Evolutionary conservation across 2,797 vertebrate species (phyloP).

Genomic region (Chaetophractus vellerosus): DNA sequence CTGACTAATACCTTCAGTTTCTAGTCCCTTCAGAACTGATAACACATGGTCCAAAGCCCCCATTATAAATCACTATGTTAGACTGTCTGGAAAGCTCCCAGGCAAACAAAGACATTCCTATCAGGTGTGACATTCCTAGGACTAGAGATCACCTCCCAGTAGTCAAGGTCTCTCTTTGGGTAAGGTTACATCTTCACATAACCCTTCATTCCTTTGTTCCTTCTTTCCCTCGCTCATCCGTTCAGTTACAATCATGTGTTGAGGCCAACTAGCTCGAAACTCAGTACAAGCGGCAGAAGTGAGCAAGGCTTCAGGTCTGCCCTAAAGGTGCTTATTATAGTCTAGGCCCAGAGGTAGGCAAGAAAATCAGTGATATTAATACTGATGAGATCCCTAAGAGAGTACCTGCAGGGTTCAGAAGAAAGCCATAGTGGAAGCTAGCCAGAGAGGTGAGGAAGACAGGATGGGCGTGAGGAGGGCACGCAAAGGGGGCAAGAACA

Average conservation of each 20-base stretch:
- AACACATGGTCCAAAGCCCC: too few relatives aligned
- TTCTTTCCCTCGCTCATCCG: not conserved
- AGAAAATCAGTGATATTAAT: not conserved
- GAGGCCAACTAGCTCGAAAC: not conserved
- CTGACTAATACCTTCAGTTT: too few relatives aligned
- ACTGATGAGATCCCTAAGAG: not conserved
- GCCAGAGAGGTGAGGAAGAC: not conserved
- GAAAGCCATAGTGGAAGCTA: rapidly evolving
- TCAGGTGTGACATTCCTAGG: too few relatives aligned
- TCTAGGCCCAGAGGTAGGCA: not conserved
- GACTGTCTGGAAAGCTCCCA: too few relatives aligned
- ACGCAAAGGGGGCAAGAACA: too few relatives aligned
- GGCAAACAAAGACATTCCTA: too few relatives aligned
- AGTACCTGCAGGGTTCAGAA: not conserved
- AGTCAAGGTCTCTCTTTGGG: too few relatives aligned
- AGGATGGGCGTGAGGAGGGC: not conserved
- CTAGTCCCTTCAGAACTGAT: too few relatives aligned
- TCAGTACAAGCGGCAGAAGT: not conserved
- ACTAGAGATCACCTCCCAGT: too few relatives aligned
- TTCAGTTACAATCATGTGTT: too few relatives aligned
- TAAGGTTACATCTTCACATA: too few relatives aligned
- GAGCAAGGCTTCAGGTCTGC: not conserved
- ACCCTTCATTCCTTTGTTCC: not conserved
- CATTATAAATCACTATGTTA: too few relatives aligned
- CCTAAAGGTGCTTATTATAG: not conserved